Base-by-base conservation (phyloP, 2,888 invertebrate species). In the Petrolisthes manimaculis region DNA sequence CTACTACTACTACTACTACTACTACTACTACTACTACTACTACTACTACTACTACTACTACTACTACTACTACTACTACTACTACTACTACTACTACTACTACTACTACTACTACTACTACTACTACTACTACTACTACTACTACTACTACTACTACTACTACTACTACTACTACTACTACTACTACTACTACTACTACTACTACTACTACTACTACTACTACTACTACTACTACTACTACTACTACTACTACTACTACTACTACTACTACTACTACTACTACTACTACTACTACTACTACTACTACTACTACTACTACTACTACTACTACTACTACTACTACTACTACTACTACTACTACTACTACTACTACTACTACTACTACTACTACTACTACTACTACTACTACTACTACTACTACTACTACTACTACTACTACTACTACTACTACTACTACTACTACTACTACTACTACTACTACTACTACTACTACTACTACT, bases 1-100 rank as follows among this genome's bases (percentile, higher is more conserved):
- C 67, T 61, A 61, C 67, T 61, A 61, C 67, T 61, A 61, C 67
- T 61, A 61, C 67, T 61, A 61, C 67, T 61, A 61, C 67, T 61
- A 61, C 67, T 61, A 61, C 67, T 61, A 61, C 67, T 61, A 61
- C 67, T 61, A 61, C 67, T 61, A 61, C 67, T 61, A 61, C 67
- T 61, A 61, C 67, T 61, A 61, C 67, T 61, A 61, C 67, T 61
- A 61, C 67, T 61, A 61, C 67, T 61, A 61, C 67, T 61, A 61
- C 67, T 61, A 61, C 67, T 14, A 61, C 67, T 14, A 61, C 67
- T 14, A 61, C 67, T 14, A 61, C 67, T 14, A 61, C 67, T 14
- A 61, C 14, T 61, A 61, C 67, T 61, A 61, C 67, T 14, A 61
- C 67, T 61, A 61, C 67, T 61, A 61, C 67, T 61, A 61, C 67